Percentiles rank a stretch among this genome's conserved stretches.
Evolutionary conservation across 1,140 invertebrate species (phyloP).

Genomic region (Pinna nobilis): DNA sequence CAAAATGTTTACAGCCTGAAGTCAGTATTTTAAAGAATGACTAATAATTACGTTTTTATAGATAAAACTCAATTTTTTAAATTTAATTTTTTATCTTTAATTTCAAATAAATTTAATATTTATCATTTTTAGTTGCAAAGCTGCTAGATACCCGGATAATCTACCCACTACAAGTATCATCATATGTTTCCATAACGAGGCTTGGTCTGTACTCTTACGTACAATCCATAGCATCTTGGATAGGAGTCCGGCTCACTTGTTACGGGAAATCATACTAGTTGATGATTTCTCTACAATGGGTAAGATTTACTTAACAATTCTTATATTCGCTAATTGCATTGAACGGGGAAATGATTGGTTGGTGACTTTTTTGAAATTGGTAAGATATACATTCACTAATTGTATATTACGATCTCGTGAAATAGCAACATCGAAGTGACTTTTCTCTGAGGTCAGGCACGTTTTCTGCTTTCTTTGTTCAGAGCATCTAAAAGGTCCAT

Average conservation of each 20-base stretch:
- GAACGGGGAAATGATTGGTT: background rate
- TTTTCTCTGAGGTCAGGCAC: background rate
- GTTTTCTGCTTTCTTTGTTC: background rate
- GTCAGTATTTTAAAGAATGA: background rate
- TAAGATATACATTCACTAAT: background rate
- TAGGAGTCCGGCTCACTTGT: conserved; percentile 84
- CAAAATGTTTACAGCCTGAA: background rate
- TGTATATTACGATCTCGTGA: background rate
- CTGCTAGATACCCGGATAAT: conserved; percentile 49
- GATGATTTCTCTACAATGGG: conserved; percentile 98
- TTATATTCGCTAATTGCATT: background rate
- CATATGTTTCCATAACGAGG: conserved; percentile 82
- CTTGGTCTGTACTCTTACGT: conserved; percentile 88
- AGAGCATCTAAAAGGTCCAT: conserved; percentile 92
- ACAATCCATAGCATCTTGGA: conserved; percentile 93
- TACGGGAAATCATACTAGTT: conserved; percentile 91
- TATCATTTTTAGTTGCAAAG: conserved; percentile 40
- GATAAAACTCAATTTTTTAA: background rate
- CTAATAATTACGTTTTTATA: no score
- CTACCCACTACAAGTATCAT: conserved; percentile 52
- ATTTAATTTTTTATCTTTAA: background rate
- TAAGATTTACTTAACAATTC: conserved; percentile 74
- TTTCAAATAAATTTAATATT: background rate
- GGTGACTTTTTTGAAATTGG: background rate
- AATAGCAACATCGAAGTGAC: background rate